These are phyloP conservation scores for Crambe crambe DNA, from an alignment of 37 sponge, comb jelly and placozoan species.

Conservation along the genomic window DNA sequence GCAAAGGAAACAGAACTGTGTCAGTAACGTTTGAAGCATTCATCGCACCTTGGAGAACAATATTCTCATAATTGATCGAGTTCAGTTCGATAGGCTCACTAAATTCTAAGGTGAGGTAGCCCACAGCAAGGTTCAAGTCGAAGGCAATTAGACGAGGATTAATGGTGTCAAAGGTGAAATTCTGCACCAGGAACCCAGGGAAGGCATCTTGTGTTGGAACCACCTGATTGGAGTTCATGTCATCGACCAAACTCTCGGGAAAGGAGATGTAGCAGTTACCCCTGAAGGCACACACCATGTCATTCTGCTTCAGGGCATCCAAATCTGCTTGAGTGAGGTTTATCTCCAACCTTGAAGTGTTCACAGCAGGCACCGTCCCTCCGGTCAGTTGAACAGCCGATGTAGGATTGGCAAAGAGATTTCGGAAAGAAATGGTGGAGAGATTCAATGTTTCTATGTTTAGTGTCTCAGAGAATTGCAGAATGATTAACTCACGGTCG, in stretches of 20 bases:
- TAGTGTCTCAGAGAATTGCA: constrained; percentile 83
- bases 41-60: constrained; percentile 60
- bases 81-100: constrained; percentile 80
- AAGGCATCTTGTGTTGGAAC: constrained; percentile 26
- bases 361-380: constrained; percentile 38
- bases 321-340: constrained; percentile 55
- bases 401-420: constrained; percentile 57
- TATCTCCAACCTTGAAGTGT: constrained; percentile 57
- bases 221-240: constrained; percentile 68
- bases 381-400: constrained; percentile 41
- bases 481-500: constrained; percentile 42
- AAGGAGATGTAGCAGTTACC: constrained; percentile 87
- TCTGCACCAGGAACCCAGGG: constrained; percentile 73
- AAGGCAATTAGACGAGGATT: constrained; percentile 62
- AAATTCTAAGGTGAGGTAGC: constrained; percentile 56
- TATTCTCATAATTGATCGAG: constrained; percentile 32
- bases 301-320: constrained; percentile 64
- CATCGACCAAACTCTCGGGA: constrained; percentile 56
- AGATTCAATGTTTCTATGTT: constrained; percentile 70
- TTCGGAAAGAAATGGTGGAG: constrained; percentile 62
- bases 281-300: constrained; percentile 68
- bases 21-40: constrained; percentile 47
- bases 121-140: constrained; percentile 64
- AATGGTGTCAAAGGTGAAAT: constrained; percentile 51
- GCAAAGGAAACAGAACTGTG: constrained; percentile 30